Evolutionary conservation across 2,797 vertebrate species (phyloP).

Genomic region (Molossus molossus): DNA sequence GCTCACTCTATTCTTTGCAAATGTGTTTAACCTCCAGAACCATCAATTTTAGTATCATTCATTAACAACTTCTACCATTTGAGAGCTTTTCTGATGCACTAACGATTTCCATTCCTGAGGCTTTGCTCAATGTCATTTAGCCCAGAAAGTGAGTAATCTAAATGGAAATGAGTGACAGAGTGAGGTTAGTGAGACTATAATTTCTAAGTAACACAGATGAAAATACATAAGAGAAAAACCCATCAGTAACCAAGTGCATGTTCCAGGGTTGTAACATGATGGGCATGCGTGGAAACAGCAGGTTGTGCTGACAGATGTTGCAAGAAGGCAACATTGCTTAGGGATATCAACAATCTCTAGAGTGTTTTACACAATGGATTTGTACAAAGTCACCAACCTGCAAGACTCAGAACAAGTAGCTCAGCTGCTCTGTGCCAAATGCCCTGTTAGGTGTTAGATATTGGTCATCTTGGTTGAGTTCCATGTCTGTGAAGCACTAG

Average conservation of each 20-base stretch:
- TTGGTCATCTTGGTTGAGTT: neutral
- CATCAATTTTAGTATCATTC: neutral
- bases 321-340: neutral
- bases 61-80: neutral
- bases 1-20: neutral
- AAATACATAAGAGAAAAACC: neutral
- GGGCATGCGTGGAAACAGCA: neutral
- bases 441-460: neutral
- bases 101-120: neutral
- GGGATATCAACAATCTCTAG: neutral
- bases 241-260: neutral
- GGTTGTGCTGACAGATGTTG: neutral
- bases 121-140: constrained; percentile 24
- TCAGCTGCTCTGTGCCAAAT: neutral
- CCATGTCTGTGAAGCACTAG: neutral
- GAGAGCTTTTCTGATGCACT: neutral
- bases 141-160: neutral
- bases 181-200: neutral
- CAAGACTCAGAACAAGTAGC: neutral
- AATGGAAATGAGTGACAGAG: neutral
- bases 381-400: neutral
- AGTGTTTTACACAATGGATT: neutral
- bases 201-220: neutral
- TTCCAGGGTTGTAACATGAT: neutral
- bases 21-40: neutral